Evolutionary conservation across 2,888 invertebrate species (phyloP), one percentile per base, ranked within the genome.

Genomic region (Dynastes hyllus): DNA sequence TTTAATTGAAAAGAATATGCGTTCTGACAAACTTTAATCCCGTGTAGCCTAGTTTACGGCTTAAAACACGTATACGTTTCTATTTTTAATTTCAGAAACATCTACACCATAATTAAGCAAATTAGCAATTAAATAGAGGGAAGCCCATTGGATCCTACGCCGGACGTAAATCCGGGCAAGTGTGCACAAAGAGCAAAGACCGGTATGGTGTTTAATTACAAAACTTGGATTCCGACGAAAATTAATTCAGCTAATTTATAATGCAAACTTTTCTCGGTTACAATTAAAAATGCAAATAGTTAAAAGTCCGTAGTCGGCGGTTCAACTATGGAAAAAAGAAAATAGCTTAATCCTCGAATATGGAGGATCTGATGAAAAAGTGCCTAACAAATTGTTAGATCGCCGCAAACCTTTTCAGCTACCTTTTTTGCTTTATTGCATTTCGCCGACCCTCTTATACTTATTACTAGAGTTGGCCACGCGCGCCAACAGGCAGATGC

Each of bases 271-370:
- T 58, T 61, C 55, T 22, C 58, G 37, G 73, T 73, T 58, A 22
- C 58, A 73, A 73, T 73, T 73, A 73, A 73, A 73, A 73, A 58
- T 73, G 58, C 73, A 73, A 73, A 73, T 73, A 73, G n/a, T 37
- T 40, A 53, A 70, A 53, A 70, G 13, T 32, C n/a, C 40, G 37
- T 16, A 66, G 16, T 16, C 13, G 2, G n/a, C 37, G 2, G n/a
- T 65, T 29, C 32, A 45, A 37, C 9, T 11, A 66, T 37, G 37
- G 8, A 45, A 45, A 22, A 45, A 11, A 45, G 45, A 45, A 45
- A 8, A 45, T 45, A 45, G 0, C 45, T 45, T 45, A 45, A 45
- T 8, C 45, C 9, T 45, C 45, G 11, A 11, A 45, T 45, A 45
- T 45, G 2, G 45, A 45, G 2, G 11, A 45, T 45, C 1, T 1